Conservation (phyloP, 1,140 invertebrate genomes). For the Drosophila kanapiae region DNA sequence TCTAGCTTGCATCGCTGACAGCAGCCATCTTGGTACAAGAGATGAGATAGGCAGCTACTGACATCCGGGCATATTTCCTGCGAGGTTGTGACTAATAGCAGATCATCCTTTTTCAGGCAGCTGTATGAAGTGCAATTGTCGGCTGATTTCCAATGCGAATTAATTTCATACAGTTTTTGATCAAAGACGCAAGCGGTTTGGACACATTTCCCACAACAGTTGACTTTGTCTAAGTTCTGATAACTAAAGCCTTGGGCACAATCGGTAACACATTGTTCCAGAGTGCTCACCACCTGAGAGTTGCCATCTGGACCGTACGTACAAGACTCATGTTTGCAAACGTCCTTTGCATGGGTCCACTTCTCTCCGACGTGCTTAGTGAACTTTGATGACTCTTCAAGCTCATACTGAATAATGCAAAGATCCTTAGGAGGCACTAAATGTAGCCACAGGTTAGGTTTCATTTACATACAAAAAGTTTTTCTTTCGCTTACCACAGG, state of each 20-base stretch:
- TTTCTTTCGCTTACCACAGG: slow-evolving; percentile 87
- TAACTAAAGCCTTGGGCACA: slow-evolving; percentile 88
- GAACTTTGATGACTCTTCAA: slow-evolving; percentile 86
- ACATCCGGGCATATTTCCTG: slow-evolving; percentile 88
- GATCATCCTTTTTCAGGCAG: slow-evolving; percentile 65
- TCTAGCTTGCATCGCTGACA: slow-evolving; percentile 88
- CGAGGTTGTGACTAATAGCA: slow-evolving; percentile 86
- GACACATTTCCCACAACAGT: slow-evolving; percentile 91
- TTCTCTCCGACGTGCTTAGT: slow-evolving; percentile 86
- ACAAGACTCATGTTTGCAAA: slow-evolving; percentile 88
- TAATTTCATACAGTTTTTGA: slow-evolving; percentile 86
- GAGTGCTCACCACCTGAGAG: slow-evolving; percentile 86
- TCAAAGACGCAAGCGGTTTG: slow-evolving; percentile 89
- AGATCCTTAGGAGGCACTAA: slow-evolving; percentile 89
- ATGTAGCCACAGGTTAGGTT: not conserved
- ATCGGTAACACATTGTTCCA: slow-evolving; percentile 86
- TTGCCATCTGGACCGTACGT: slow-evolving; percentile 85
- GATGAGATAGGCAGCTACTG: slow-evolving; percentile 86
- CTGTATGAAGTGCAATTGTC: slow-evolving; percentile 88
- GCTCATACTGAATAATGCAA: slow-evolving; percentile 87
- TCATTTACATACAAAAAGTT: not conserved
- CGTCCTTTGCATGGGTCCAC: slow-evolving; percentile 85
- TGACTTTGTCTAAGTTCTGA: slow-evolving; percentile 65
- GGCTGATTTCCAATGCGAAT: slow-evolving; percentile 87
- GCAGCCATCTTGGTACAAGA: slow-evolving; percentile 87